phyloP scores from a whole-genome alignment of 2,797 vertebrate genomes.

The Sebastolobus altivelis region DNA sequence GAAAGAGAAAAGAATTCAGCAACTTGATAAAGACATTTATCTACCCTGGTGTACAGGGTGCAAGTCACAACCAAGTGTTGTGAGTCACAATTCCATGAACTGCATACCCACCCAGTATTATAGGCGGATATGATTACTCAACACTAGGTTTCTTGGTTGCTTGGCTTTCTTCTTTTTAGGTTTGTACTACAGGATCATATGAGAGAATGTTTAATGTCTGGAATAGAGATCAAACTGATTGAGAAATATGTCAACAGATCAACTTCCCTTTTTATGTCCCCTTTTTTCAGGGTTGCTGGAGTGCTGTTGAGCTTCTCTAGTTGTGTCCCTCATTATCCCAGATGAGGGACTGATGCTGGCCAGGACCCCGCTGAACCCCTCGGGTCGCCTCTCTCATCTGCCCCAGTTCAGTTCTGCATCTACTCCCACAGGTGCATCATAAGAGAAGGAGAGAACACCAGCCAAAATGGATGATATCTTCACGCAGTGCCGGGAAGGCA shows the following conservation, averaged over 20 bases:
- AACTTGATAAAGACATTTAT: background rate
- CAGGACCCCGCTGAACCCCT: conserved; percentile 59
- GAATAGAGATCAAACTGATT: background rate
- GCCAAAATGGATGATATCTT: conserved; percentile 95
- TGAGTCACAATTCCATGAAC: conserved; percentile 55
- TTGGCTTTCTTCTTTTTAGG: background rate
- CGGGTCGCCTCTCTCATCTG: conserved; percentile 42
- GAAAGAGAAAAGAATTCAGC: background rate
- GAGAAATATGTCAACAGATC: background rate
- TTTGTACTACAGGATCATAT: background rate
- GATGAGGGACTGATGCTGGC: conserved; percentile 78
- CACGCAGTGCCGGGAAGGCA: conserved; percentile 97
- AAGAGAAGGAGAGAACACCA: conserved; percentile 43
- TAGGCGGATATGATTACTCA: conserved; percentile 42
- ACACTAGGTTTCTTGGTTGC: background rate
- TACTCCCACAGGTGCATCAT: conserved; percentile 21
- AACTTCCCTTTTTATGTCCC: background rate
- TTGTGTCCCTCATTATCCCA: conserved; percentile 42
- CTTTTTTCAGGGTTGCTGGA: conserved; percentile 29
- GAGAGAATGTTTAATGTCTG: background rate
- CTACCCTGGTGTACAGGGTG: background rate
- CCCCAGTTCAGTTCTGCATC: conserved; percentile 40
- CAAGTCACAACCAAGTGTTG: conserved; percentile 29
- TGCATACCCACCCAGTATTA: conserved; percentile 42
- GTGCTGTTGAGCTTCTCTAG: conserved; percentile 16